These are phyloP conservation scores for Rugalucina vietnamica DNA, from an alignment of 2,888 invertebrate species.

Conservation along the genomic window DNA sequence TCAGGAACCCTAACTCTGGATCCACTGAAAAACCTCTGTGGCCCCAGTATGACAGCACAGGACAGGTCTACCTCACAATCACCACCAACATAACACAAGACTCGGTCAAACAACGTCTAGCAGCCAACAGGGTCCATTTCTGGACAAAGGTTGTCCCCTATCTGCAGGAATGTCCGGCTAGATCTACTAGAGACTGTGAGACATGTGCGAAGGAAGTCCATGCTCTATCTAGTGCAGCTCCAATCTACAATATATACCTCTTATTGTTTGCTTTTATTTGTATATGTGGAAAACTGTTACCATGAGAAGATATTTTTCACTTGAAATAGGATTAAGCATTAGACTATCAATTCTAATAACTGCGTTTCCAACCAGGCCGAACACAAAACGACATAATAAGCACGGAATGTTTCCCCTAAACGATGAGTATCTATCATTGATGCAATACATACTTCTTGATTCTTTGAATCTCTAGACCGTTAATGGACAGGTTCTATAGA, in stretches of 20 bases:
- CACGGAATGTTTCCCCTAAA: too few relatives aligned
- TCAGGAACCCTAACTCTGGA: slow-evolving; percentile 39
- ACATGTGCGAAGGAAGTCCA: not conserved
- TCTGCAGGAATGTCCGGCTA: slow-evolving; percentile 1
- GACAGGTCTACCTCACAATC: slow-evolving; percentile 31
- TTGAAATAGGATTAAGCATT: too few relatives aligned
- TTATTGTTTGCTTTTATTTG: too few relatives aligned
- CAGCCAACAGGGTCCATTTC: slow-evolving; percentile 27
- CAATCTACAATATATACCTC: not conserved
- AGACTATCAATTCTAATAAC: too few relatives aligned
- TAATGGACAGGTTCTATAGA: too few relatives aligned
- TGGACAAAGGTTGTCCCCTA: slow-evolving; percentile 44
- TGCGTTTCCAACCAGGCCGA: too few relatives aligned
- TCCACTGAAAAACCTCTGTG: not conserved
- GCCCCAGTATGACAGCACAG: slow-evolving; percentile 28
- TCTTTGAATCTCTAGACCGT: too few relatives aligned
- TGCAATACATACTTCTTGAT: too few relatives aligned
- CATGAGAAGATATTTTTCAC: too few relatives aligned
- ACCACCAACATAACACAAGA: slow-evolving; percentile 42
- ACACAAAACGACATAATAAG: too few relatives aligned
- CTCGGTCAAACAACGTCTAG: slow-evolving; percentile 30
- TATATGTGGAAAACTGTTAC: too few relatives aligned
- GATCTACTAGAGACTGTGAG: not conserved
- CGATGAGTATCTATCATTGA: too few relatives aligned
- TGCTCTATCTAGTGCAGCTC: not conserved